Conservation (phyloP, 2,888 invertebrate genomes). For the Gibbula magus region DNA sequence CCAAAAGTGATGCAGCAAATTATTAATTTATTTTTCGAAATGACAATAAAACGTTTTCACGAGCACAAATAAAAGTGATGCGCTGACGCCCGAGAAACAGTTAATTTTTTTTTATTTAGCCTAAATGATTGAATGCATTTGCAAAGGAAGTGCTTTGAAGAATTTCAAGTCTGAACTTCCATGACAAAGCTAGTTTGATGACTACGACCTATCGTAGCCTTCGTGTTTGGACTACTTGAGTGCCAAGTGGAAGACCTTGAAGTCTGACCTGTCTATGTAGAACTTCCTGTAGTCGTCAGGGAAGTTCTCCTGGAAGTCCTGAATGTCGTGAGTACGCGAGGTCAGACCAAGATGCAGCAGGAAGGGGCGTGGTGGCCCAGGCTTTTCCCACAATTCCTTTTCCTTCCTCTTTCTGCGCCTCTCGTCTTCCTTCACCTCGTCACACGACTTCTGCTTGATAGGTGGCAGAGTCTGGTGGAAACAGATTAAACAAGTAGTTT, state of each 20-base stretch:
- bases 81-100: no score
- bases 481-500: not conserved
- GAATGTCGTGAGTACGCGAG: slow-evolving; percentile 71
- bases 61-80: no score
- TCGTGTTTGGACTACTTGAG: no score
- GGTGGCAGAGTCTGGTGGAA: slow-evolving; percentile 70
- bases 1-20: no score
- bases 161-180: no score
- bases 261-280: slow-evolving; percentile 68
- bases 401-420: slow-evolving; percentile 48
- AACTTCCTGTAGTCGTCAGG: slow-evolving; percentile 68
- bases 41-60: no score
- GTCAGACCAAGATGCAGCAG: slow-evolving; percentile 74
- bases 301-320: slow-evolving; percentile 72
- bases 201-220: not conserved
- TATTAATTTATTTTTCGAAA: no score
- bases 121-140: no score
- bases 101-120: no score
- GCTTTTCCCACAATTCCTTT: slow-evolving; percentile 66
- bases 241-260: not conserved
- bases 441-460: slow-evolving; percentile 65
- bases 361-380: slow-evolving; percentile 69
- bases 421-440: slow-evolving; percentile 55
- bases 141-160: no score
- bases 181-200: no score